These are phyloP conservation scores for Lophura nycthemera DNA, from an alignment of 2,113 vertebrate species.

Conservation along the genomic window DNA sequence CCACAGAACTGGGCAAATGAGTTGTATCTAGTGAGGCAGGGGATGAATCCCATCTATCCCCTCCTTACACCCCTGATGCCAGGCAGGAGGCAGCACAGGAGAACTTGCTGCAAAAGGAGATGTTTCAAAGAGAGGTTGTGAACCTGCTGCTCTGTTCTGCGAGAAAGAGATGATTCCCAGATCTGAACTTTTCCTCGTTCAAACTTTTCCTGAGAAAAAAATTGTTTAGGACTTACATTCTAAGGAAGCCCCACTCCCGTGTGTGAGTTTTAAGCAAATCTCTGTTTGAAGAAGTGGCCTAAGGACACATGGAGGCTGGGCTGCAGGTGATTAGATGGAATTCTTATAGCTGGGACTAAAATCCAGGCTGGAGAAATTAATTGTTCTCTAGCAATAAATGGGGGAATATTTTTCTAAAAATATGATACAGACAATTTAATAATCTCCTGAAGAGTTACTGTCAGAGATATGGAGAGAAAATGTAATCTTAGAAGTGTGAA, in stretches of 20 bases:
- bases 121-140: background rate
- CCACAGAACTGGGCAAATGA: background rate
- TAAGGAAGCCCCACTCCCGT: background rate
- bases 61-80: background rate
- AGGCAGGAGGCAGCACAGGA: background rate
- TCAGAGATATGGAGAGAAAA: background rate
- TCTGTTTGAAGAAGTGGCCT: background rate
- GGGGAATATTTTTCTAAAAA: conserved; percentile 34
- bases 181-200: background rate
- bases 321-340: background rate
- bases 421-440: background rate
- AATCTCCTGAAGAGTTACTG: background rate
- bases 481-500: background rate
- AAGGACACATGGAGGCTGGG: background rate
- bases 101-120: background rate
- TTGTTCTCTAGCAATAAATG: background rate
- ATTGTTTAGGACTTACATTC: background rate
- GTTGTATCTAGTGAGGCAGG: background rate
- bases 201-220: background rate
- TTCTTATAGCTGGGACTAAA: background rate
- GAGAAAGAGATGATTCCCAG: background rate
- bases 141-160: background rate
- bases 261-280: background rate
- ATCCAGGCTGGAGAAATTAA: background rate
- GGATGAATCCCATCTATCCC: background rate